Conservation (phyloP, 2,888 invertebrate genomes). For the Himalopsyche anomala region DNA sequence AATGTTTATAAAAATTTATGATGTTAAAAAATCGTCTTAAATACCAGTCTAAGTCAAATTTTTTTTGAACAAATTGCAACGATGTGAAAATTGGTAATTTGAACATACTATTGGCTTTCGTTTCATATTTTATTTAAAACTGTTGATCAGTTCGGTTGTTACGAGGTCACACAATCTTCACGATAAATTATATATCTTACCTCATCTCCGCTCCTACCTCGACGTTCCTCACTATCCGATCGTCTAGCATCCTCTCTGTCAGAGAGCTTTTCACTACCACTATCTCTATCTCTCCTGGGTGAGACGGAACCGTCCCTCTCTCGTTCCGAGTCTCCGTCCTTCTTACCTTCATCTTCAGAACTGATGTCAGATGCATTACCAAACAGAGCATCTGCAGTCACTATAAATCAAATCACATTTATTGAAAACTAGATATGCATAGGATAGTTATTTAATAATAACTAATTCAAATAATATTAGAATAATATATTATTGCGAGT, state of each 20-base stretch:
- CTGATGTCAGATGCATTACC: constrained; percentile 96
- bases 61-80: too few relatives aligned
- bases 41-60: too few relatives aligned
- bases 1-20: too few relatives aligned
- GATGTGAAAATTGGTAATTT: too few relatives aligned
- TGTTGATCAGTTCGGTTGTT: neutral
- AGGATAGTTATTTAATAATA: too few relatives aligned
- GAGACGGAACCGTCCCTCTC: constrained; percentile 67
- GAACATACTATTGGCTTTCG: neutral
- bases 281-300: constrained; percentile 66
- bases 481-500: too few relatives aligned
- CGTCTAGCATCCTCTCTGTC: constrained; percentile 69
- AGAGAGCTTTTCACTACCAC: constrained; percentile 64
- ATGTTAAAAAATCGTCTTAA: too few relatives aligned
- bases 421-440: too few relatives aligned
- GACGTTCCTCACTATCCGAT: constrained; percentile 75
- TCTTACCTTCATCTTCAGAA: constrained; percentile 84
- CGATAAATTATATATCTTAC: constrained; percentile 58
- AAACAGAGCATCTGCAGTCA: constrained; percentile 90
- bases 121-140: neutral
- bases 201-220: constrained; percentile 72
- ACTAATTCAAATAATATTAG: too few relatives aligned
- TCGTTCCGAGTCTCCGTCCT: constrained; percentile 68
- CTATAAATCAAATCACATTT: constrained; percentile 69
- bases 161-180: neutral